Evolutionary conservation across 2,888 invertebrate species (phyloP).

Genomic region (Cosmia pyralina): DNA sequence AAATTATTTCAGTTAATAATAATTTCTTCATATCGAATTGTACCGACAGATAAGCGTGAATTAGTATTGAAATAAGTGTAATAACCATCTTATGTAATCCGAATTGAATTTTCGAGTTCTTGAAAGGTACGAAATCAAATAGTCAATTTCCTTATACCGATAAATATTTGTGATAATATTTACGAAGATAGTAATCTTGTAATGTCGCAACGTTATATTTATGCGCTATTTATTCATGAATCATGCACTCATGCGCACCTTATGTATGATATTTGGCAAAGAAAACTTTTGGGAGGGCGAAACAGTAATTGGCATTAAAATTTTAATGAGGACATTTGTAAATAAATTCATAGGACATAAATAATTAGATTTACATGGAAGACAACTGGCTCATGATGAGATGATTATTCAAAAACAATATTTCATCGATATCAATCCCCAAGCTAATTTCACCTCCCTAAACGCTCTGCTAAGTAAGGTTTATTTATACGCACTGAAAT

Average conservation of each 20-base stretch:
- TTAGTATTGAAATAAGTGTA: constrained; percentile 67
- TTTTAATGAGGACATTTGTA: constrained; percentile 43
- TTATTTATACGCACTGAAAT: constrained; percentile 21
- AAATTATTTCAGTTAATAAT: constrained; percentile 46
- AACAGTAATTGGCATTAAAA: constrained; percentile 31
- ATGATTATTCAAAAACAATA: no score
- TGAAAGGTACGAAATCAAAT: constrained; percentile 65
- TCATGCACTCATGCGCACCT: constrained; percentile 18
- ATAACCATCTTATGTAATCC: constrained; percentile 64
- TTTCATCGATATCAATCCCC: constrained; percentile 32
- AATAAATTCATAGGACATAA: constrained; percentile 24
- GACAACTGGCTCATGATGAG: no score
- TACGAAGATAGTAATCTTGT: constrained; percentile 55
- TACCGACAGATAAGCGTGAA: constrained; percentile 28
- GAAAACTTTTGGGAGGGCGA: constrained; percentile 31
- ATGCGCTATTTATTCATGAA: constrained; percentile 50
- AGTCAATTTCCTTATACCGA: constrained; percentile 51
- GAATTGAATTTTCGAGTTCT: constrained; percentile 71
- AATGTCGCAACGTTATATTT: constrained; percentile 37
- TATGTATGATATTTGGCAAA: constrained; percentile 37
- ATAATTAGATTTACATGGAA: constrained; percentile 33
- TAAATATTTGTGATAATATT: constrained; percentile 59
- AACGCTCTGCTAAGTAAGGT: constrained; percentile 1
- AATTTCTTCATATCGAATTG: constrained; percentile 62
- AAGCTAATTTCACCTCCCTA: constrained; percentile 30